Percentiles rank a stretch among this genome's conserved stretches.
These are phyloP conservation scores for Catostylus mosaicus DNA, from an alignment of 30 jellyfish, hydroid and myxozoan species.

Conservation along the genomic window DNA sequence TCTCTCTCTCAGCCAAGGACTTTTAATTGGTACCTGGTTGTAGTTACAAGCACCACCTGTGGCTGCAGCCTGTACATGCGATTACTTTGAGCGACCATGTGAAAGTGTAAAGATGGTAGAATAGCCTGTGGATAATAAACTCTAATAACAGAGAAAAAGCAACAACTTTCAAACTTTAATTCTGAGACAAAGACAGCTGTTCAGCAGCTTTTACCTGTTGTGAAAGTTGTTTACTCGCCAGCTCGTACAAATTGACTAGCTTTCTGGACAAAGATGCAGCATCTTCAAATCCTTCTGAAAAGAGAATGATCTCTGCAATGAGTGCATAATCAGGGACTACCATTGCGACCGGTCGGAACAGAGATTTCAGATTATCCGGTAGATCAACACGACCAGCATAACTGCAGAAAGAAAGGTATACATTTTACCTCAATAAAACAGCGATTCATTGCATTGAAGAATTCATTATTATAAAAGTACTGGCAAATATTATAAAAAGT, in stretches of 20 bases:
- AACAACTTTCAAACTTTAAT: not conserved
- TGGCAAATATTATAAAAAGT: too few species aligned
- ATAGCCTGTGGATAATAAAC: too few species aligned
- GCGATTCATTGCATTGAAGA: too few species aligned
- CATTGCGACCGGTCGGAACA: conserved; percentile 94
- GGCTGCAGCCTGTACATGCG: too few species aligned
- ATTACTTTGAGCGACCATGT: too few species aligned
- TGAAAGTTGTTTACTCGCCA: conserved; percentile 83
- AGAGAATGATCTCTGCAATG: conserved; percentile 81
- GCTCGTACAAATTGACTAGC: conserved; percentile 74
- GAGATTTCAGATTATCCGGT: conserved; percentile 88
- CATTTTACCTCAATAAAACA: too few species aligned
- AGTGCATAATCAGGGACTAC: conserved; percentile 81
- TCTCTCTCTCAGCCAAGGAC: too few species aligned
- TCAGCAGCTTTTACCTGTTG: conserved; percentile 59
- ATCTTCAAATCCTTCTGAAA: conserved; percentile 78
- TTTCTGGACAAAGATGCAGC: conserved; percentile 79
- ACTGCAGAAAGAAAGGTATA: not conserved
- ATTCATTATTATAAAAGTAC: too few species aligned
- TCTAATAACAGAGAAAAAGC: too few species aligned
- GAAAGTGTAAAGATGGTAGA: too few species aligned
- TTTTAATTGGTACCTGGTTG: too few species aligned
- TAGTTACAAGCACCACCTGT: too few species aligned
- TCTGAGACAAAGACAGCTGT: not conserved
- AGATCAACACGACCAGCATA: conserved; percentile 90